Conservation (phyloP, 2,888 invertebrate species). For the Caenorhabditis japonica region DNA sequence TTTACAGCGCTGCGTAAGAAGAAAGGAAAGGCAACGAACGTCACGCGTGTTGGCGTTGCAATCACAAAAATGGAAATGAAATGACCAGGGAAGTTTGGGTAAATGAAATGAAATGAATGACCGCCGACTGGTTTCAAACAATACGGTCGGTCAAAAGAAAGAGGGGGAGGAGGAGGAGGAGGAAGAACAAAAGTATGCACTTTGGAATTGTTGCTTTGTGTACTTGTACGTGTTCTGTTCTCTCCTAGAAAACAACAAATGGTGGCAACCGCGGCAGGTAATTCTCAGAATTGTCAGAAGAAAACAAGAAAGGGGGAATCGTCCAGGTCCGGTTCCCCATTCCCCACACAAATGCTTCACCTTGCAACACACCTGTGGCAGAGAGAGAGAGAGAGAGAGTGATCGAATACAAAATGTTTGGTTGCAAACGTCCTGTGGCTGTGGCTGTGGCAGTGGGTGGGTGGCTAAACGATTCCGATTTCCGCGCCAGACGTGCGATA, state of each 20-base stretch:
- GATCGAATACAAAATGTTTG: constrained; percentile 8
- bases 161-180: neutral
- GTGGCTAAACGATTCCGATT: constrained; percentile 39
- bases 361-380: constrained; percentile 23
- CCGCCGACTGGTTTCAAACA: constrained; percentile 41
- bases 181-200: constrained; percentile 33
- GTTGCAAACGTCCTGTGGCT: constrained; percentile 23
- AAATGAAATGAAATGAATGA: constrained; percentile 6
- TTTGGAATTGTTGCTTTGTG: constrained; percentile 38
- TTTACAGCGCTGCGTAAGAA: too few species aligned
- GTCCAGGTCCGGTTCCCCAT: constrained; percentile 29
- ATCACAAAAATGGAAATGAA: constrained; percentile 4
- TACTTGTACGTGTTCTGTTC: too few species aligned
- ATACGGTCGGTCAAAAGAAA: too few species aligned
- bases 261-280: neutral
- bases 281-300: too few species aligned
- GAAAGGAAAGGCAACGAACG: too few species aligned
- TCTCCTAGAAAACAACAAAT: constrained; percentile 26
- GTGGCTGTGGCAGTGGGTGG: too few species aligned
- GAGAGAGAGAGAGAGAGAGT: constrained; percentile 3
- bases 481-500: constrained; percentile 22
- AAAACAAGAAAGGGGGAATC: constrained; percentile 4
- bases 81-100: neutral
- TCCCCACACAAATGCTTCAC: constrained; percentile 10
- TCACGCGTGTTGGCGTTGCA: too few species aligned